Conservation (phyloP, 1,140 invertebrate genomes). For the Parasteatoda tepidariorum region DNA sequence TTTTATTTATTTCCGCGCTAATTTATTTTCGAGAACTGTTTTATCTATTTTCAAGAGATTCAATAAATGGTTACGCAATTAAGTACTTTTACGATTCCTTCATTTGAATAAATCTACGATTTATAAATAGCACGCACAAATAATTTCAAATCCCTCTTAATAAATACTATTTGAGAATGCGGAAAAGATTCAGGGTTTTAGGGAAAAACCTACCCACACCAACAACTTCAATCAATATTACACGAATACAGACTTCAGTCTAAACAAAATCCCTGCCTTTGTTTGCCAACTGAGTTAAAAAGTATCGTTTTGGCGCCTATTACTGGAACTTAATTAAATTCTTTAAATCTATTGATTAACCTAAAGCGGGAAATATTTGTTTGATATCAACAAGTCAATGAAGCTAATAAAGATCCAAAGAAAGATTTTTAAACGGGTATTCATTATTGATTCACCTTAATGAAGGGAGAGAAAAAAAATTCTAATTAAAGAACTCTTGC, state of each 20-base stretch:
- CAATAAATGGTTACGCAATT: too few species aligned
- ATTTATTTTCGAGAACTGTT: too few species aligned
- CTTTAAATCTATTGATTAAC: constrained; percentile 9
- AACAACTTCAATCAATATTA: not conserved
- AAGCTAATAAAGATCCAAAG: constrained; percentile 31
- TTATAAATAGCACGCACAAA: too few species aligned
- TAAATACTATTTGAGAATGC: too few species aligned
- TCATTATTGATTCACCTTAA: constrained; percentile 48
- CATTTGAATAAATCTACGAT: too few species aligned
- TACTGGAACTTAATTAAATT: not conserved
- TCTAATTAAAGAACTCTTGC: constrained; percentile 39
- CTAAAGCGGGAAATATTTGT: constrained; percentile 39
- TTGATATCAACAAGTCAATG: constrained; percentile 53
- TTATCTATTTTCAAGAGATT: too few species aligned
- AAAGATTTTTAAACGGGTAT: not conserved
- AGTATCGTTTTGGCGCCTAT: not conserved
- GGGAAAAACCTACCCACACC: not conserved
- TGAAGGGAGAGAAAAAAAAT: constrained; percentile 29
- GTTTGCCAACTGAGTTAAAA: not conserved
- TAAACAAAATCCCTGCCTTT: not conserved
- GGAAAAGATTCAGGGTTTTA: too few species aligned
- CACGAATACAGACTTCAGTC: not conserved
- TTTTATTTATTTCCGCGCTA: too few species aligned
- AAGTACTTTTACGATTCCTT: too few species aligned
- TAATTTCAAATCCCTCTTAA: too few species aligned